phyloP scores from a whole-genome alignment of 1,140 invertebrate genomes.

The Caenorhabditis briggsae region DNA sequence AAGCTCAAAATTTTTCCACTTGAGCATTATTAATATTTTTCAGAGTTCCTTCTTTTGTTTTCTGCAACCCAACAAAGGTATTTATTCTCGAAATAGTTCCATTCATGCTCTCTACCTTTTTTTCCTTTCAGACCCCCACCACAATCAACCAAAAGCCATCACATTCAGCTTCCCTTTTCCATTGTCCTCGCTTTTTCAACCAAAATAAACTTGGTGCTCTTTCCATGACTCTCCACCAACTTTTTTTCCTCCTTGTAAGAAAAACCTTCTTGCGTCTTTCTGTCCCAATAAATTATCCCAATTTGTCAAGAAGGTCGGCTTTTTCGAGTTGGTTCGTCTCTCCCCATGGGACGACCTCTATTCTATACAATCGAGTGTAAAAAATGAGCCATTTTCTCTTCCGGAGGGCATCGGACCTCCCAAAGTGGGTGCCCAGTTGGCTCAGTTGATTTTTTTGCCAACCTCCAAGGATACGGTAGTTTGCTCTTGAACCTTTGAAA shows the following conservation, averaged over 20 bases:
- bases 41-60: too few relatives aligned
- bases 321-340: neutral
- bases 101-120: constrained; percentile 5
- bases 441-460: constrained; percentile 12
- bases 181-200: constrained; percentile 11
- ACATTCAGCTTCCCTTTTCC: neutral
- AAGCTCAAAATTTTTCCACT: too few relatives aligned
- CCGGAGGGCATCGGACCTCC: neutral
- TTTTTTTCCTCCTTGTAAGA: neutral
- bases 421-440: neutral
- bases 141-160: constrained; percentile 22
- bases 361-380: constrained; percentile 55
- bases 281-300: constrained; percentile 53
- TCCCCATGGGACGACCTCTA: constrained; percentile 26
- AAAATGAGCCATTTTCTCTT: constrained; percentile 51
- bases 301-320: constrained; percentile 48
- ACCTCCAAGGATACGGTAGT: too few relatives aligned
- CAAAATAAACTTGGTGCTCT: constrained; percentile 13
- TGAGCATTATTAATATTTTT: too few relatives aligned
- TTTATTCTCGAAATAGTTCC: neutral
- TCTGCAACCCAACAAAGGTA: too few relatives aligned
- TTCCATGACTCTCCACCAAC: neutral
- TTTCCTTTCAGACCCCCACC: neutral
- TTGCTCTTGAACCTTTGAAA: too few relatives aligned
- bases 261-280: constrained; percentile 12